Base-by-base conservation (phyloP, 2,113 vertebrate species). In the Xiphophorus couchianus region DNA sequence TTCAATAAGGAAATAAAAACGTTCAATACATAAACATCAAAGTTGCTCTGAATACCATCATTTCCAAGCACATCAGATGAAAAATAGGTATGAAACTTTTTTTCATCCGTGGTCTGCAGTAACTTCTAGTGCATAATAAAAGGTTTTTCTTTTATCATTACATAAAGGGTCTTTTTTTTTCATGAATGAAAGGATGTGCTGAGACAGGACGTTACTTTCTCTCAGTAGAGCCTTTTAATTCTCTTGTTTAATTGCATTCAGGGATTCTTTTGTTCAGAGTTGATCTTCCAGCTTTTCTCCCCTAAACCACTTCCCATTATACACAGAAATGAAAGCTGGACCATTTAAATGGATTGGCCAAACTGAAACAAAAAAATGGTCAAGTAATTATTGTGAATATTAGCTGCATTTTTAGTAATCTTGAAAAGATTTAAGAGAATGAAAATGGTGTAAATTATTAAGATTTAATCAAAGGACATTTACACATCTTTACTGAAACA, bases 241-340 rank as follows among this genome's bases (percentile, higher is more conserved):
- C 70, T 83, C 81, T 74, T 71, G 66, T 85, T 82, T 93, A 92
- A 93, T 93, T 92, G 84, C 81, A 87, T 93, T 91, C 80, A 86
- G 66, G 77, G 65, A 80, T 77, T 85, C 87, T 75, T 83, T 93
- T 92, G 89, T 92, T 92, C 71, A 13, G 11, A 62, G 88, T 86
- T 86, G 88, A 88, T 90, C 84, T 88, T n/a, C 39, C 39, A 71
- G 80, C 83, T 79, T 83, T 78, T 71, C 74, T 48, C 64, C 85
- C 76, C 61, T 65, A 74, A 85, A 76, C 64, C 68, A 81, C 76
- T 80, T 83, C 30, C 71, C n/a, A 84, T 78, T 83, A 74, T 51
- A 70, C 71, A 71, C 73, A 80, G 39, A 68, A 80, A 66, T 63
- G 64, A 33, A 78, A 77, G 65, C 74, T 29, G 29, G 35, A 12